phyloP scores from a whole-genome alignment of 2,113 vertebrate species.

The Sceloporus tristichus region DNA sequence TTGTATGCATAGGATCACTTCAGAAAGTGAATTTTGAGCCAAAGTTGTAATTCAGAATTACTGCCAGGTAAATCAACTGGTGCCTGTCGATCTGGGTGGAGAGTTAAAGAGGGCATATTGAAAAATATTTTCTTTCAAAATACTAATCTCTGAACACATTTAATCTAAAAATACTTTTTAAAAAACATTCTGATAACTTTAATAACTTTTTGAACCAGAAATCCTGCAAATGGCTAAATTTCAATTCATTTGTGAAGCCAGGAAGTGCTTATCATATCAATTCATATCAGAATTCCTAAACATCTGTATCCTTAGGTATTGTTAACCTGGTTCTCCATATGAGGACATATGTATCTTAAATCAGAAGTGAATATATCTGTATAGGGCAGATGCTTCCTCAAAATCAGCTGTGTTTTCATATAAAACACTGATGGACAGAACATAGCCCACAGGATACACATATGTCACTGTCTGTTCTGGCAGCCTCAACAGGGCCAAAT shows the following conservation, averaged over 20 bases:
- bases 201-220: neutral
- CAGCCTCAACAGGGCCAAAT: neutral
- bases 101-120: too few species aligned
- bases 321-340: too few species aligned
- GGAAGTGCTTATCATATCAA: neutral
- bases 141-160: neutral
- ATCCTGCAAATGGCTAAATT: neutral
- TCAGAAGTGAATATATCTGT: too few species aligned
- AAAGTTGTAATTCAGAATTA: neutral
- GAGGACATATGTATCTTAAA: too few species aligned
- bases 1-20: neutral
- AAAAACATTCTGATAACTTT: neutral
- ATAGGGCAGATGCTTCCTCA: neutral
- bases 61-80: too few species aligned
- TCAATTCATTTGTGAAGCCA: neutral
- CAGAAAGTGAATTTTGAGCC: neutral
- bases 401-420: neutral
- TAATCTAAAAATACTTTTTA: neutral
- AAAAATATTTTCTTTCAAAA: neutral
- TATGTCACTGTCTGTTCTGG: too few species aligned
- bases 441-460: too few species aligned
- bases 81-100: neutral
- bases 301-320: too few species aligned
- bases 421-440: too few species aligned
- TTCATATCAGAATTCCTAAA: too few species aligned